phyloP scores from a whole-genome alignment of 2,797 vertebrate genomes.

The Botia almorhae region DNA sequence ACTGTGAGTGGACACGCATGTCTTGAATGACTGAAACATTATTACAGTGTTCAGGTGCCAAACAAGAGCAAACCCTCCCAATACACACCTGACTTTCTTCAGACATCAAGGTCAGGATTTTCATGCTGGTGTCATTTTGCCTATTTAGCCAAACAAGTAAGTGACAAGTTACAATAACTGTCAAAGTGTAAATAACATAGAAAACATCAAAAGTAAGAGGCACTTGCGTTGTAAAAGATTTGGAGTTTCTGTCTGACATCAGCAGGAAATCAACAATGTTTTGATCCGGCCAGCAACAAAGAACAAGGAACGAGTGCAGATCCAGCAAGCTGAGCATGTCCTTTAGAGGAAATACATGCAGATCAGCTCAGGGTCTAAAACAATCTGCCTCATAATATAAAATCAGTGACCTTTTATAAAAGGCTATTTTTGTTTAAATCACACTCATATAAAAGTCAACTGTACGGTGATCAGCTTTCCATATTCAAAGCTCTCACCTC shows the following conservation, averaged over 20 bases:
- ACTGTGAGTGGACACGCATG: no score
- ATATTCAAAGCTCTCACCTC: conserved; percentile 76
- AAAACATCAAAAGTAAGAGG: neutral
- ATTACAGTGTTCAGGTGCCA: no score
- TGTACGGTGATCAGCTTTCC: no score
- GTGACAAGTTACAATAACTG: neutral
- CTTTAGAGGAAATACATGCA: conserved; percentile 66
- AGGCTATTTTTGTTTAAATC: neutral
- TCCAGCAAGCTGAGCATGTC: conserved; percentile 90
- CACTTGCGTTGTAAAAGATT: conserved; percentile 77
- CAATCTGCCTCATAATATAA: neutral
- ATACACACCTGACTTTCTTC: conserved; percentile 77
- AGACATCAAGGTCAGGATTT: conserved; percentile 85
- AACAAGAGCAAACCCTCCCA: no score
- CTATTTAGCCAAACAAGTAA: conserved; percentile 69
- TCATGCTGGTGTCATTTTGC: conserved; percentile 83
- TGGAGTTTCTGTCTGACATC: conserved; percentile 84
- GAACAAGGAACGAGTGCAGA: conserved; percentile 80
- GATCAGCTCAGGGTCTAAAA: neutral
- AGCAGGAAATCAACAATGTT: conserved; percentile 88
- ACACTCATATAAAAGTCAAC: no score
- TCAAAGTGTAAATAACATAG: neutral
- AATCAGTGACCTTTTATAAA: neutral
- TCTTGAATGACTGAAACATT: no score
- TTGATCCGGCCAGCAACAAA: conserved; percentile 85